Percentiles rank a stretch among this genome's conserved stretches.
phyloP scores from a whole-genome alignment of 2,888 invertebrate species.

The Thumatha senex region DNA sequence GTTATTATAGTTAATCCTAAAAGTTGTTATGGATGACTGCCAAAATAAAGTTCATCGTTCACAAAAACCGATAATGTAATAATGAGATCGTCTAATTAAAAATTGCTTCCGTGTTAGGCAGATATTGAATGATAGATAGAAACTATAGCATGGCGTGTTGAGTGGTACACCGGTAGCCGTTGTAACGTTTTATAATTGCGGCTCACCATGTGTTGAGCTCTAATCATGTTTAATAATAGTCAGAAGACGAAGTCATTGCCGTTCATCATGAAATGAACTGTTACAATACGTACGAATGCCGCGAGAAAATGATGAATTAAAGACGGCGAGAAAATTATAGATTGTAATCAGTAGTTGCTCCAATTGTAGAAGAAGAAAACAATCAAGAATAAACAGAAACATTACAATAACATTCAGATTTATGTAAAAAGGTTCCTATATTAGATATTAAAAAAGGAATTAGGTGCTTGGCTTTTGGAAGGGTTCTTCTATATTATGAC shows the following conservation, averaged over 20 bases:
- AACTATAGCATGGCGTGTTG: slow-evolving; percentile 71
- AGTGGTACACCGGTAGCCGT: slow-evolving; percentile 67
- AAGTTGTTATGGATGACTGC: slow-evolving; percentile 24
- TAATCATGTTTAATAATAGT: slow-evolving; percentile 81
- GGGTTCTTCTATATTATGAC: no score
- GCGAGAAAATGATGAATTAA: slow-evolving; percentile 67
- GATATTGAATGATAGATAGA: slow-evolving; percentile 69
- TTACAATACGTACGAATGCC: slow-evolving; percentile 68
- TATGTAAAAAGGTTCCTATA: no score
- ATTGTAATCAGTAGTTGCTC: slow-evolving; percentile 43
- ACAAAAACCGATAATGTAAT: slow-evolving; percentile 49
- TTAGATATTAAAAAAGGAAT: no score
- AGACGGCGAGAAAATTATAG: slow-evolving; percentile 59
- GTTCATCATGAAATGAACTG: slow-evolving; percentile 82
- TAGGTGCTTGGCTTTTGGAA: no score
- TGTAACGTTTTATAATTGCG: slow-evolving; percentile 78
- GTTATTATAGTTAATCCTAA: not conserved
- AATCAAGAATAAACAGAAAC: not conserved
- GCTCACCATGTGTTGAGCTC: slow-evolving; percentile 78
- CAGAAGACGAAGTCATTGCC: slow-evolving; percentile 75
- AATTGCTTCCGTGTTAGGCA: slow-evolving; percentile 67
- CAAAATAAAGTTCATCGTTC: slow-evolving; percentile 27
- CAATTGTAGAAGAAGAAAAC: slow-evolving; percentile 16
- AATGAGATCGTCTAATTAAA: slow-evolving; percentile 55
- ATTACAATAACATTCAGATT: no score